Conservation (phyloP, 2,888 invertebrate genomes). For the Drosophila subsilvestris region DNA sequence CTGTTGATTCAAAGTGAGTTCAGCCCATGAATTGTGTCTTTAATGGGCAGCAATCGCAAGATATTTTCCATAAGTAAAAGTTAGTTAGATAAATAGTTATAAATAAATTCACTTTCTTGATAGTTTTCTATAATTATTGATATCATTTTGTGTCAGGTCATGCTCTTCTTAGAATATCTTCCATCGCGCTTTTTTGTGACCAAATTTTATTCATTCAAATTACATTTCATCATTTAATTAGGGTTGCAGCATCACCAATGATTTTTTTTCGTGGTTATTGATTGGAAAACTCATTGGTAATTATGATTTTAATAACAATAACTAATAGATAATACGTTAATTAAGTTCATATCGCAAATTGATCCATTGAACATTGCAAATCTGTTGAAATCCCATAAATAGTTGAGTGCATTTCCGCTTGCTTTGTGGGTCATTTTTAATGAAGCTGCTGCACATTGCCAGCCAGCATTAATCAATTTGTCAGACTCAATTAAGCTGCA, state of each 20-base stretch:
- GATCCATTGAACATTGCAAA: not conserved
- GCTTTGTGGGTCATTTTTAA: slow-evolving; percentile 13
- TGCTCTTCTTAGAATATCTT: too few relatives aligned
- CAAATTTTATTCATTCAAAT: too few relatives aligned
- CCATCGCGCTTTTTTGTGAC: too few relatives aligned
- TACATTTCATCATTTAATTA: not conserved
- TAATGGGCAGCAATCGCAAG: slow-evolving; percentile 22
- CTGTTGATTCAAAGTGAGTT: slow-evolving; percentile 27
- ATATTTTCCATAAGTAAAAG: slow-evolving; percentile 11
- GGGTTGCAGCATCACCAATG: not conserved
- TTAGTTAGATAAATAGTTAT: not conserved
- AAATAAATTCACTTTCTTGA: not conserved
- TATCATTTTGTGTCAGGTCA: too few relatives aligned
- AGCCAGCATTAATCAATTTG: slow-evolving; percentile 39
- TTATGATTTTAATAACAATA: not conserved
- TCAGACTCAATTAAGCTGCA: slow-evolving; percentile 34
- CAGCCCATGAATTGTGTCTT: slow-evolving; percentile 10
- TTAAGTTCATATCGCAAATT: slow-evolving; percentile 7
- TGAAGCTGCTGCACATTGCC: slow-evolving; percentile 20
- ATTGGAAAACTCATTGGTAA: not conserved
- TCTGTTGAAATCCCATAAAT: not conserved
- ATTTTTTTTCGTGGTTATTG: not conserved
- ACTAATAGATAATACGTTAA: slow-evolving; percentile 8
- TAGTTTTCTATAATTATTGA: too few relatives aligned
- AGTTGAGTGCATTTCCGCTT: slow-evolving; percentile 11